Base-by-base conservation (phyloP, 2,888 invertebrate genomes). In the Limnephilus lunatus region DNA sequence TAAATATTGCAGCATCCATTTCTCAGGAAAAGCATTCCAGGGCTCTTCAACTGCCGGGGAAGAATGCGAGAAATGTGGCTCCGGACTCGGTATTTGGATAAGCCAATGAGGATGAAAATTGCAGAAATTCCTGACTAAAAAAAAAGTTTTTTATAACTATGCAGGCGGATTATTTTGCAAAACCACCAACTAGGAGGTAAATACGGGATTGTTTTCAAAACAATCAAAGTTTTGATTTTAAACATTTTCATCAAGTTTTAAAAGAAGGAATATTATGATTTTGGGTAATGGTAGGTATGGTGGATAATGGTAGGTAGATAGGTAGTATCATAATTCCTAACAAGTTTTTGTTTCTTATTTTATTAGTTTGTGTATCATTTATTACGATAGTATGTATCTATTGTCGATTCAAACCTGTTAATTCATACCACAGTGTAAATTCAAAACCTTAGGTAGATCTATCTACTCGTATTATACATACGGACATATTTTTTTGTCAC, bases 1-100 rank as follows among this genome's bases (percentile, higher is more conserved):
- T 85, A 85, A 44, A 85, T 85, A 85, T 85, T 85, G 85, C 85
- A 85, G 35, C 39, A 85, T 85, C 85, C 35, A 39, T 32, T 85
- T 85, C 39, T 39, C 39, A 85, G 85, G 85, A 35, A 85, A 68
- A 44, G 85, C 85, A 39, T 68, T 68, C 68, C 68, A 68, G 68
- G 68, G 25, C 25, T 68, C 32, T 82, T 32, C 82, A 82, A 32
- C 68, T 68, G 68, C n/a, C 68, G n/a, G 19, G 25, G n/a, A 68
- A 68, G 68, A 68, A 68, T 68, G 68, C 68, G n/a, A 68, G 68
- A 68, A 68, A 68, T 68, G 25, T 9, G 68, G 25, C 68, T 68
- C 25, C 68, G 68, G 68, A 25, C 68, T 25, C n/a, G 68, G 68
- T n/a, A 68, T 68, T 68, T 68, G 25, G 68, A 68, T 68, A 25